phyloP scores from a whole-genome alignment of 2,797 vertebrate species.

The Clamator glandarius region DNA sequence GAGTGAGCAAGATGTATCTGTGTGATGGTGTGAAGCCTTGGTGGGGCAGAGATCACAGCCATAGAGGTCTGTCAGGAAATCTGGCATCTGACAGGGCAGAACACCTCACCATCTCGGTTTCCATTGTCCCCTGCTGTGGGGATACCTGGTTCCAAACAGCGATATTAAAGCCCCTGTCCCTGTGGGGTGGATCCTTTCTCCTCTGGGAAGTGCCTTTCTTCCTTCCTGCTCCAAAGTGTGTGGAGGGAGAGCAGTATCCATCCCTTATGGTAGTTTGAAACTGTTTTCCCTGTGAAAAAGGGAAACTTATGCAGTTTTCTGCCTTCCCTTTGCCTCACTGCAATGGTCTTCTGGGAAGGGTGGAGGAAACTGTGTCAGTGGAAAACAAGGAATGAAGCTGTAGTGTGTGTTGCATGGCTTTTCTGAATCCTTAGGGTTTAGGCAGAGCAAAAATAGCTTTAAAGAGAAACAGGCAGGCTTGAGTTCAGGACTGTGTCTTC shows the following conservation, averaged over 20 bases:
- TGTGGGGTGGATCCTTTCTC: background rate
- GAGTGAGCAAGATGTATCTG: background rate
- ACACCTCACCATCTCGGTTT: background rate
- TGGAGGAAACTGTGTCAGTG: background rate
- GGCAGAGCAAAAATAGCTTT: background rate
- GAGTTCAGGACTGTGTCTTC: background rate
- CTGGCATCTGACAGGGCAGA: background rate
- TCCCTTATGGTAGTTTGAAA: fast-evolving
- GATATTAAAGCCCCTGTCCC: background rate
- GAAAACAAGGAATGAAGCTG: background rate
- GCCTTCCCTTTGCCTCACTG: background rate
- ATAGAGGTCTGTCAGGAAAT: background rate
- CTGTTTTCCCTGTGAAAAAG: background rate
- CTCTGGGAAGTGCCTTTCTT: background rate
- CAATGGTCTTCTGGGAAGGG: background rate
- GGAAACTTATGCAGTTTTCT: background rate
- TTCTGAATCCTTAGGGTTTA: background rate
- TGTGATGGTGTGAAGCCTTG: background rate
- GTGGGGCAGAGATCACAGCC: background rate
- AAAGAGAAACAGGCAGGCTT: background rate
- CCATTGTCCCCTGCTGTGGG: fast-evolving
- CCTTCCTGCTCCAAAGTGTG: background rate
- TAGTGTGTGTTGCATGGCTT: background rate
- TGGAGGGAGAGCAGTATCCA: background rate
- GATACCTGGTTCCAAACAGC: background rate